Base-by-base conservation (phyloP, 92 coral and sea anemone genomes). In the Palythoa grandiflora region DNA sequence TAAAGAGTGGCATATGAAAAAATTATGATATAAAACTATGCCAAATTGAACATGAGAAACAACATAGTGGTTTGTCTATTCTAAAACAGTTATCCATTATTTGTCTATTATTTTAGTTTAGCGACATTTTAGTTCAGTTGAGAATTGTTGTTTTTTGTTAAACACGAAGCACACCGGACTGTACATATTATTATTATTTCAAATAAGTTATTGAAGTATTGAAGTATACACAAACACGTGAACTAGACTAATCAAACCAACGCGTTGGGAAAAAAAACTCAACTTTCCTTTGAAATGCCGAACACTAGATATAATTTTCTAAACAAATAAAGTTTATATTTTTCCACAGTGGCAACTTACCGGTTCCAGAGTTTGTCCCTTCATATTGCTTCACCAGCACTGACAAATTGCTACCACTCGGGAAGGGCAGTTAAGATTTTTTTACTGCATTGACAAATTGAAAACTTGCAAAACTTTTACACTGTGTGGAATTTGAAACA, bases 201-300 rank as follows among this genome's bases (percentile, higher is more conserved):
- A 44, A 75, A 38, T 61, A 37, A 28, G 80, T 37, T 47, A 17
- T 20, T 16, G 35, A 36, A 10, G 21, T 39, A 40, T 44, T 20
- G 17, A 28, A 28, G 28, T 28, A 28, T 28, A 44, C 53, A 38
- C 12, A 28, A 19, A 48, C 19, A 77, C 65, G 19, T 17, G 81
- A 16, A 73, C 68, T 28, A 9, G 1, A 2, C 40, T 70, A 37
- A 81, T 61, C 75, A 47, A 81, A 47, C 57, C 86, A 40, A 81
- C 86, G 75, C 86, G 61, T 65, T 47, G 86, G 86, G 55, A 63
- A 66, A 17, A 40, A 40, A 37, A 53, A 7, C 20, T 36, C 11
- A 1, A 9, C 19, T 54, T 44, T 80, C 55, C 15, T 40, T 63
- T 48, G 73, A 81, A 48, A 66, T 19, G 16, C 60, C 38, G 54